A percentile compares a stretch with the other conserved stretches of the same genome.
These are phyloP conservation scores for Chiroxiphia lanceolata DNA, from an alignment of 2,797 vertebrate genomes.

Conservation along the genomic window DNA sequence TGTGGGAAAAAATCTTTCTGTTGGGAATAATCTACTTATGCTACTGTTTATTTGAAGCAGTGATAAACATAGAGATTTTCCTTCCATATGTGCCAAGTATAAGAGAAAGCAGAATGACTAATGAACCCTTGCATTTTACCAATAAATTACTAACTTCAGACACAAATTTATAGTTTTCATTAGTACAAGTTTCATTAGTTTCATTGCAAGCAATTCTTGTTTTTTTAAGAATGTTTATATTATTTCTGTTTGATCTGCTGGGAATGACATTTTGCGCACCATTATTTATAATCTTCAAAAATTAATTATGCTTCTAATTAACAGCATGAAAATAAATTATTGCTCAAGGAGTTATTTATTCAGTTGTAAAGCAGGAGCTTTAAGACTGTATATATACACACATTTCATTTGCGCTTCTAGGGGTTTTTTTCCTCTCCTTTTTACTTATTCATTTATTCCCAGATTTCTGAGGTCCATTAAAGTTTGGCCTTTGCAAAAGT, in stretches of 20 bases:
- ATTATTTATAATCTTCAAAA: constrained; percentile 81
- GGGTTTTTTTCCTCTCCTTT: background rate
- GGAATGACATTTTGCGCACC: constrained; percentile 70
- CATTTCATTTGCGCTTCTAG: constrained; percentile 45
- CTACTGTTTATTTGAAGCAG: constrained; percentile 83
- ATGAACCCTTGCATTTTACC: constrained; percentile 73
- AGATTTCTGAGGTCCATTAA: constrained; percentile 20
- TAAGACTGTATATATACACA: constrained; percentile 11
- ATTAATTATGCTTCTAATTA: constrained; percentile 83
- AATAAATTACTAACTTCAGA: constrained; percentile 75
- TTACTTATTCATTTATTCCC: constrained; percentile 22
- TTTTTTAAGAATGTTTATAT: constrained; percentile 66
- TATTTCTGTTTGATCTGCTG: constrained; percentile 74
- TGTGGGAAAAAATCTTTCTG: constrained; percentile 83
- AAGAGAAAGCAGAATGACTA: constrained; percentile 89
- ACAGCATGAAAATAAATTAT: constrained; percentile 79
- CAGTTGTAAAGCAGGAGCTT: constrained; percentile 64
- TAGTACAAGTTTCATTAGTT: constrained; percentile 52
- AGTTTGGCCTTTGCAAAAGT: background rate
- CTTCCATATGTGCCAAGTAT: constrained; percentile 82
- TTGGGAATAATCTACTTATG: constrained; percentile 89
- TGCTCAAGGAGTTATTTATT: constrained; percentile 77
- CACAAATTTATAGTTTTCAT: constrained; percentile 63
- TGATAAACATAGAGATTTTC: constrained; percentile 87
- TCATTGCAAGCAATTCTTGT: constrained; percentile 43